These are phyloP conservation scores for Diarsia dahlii DNA, from an alignment of 2,888 invertebrate genomes.

Conservation along the genomic window DNA sequence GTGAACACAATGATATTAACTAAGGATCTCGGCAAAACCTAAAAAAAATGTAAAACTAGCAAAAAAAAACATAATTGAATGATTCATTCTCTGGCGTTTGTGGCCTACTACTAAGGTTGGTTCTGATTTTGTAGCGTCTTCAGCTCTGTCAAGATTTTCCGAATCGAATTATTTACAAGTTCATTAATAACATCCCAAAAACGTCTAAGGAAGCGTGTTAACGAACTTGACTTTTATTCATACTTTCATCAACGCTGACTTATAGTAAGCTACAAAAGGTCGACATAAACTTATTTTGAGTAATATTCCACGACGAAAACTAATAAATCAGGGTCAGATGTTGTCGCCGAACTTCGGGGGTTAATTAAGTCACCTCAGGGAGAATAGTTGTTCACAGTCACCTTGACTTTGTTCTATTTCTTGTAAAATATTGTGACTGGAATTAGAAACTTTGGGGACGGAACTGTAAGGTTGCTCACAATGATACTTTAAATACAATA, in stretches of 20 bases:
- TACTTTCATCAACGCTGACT: neutral
- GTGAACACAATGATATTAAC: too few relatives aligned
- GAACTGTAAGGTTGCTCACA: neutral
- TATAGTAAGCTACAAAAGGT: neutral
- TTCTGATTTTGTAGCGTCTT: too few relatives aligned
- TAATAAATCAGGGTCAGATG: conserved; percentile 10
- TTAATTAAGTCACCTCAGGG: neutral
- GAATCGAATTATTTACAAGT: too few relatives aligned
- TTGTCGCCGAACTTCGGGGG: neutral
- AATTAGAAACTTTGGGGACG: too few relatives aligned
- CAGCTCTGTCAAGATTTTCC: too few relatives aligned
- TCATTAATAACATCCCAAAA: too few relatives aligned
- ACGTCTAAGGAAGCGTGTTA: too few relatives aligned
- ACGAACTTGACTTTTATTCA: neutral
- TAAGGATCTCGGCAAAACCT: too few relatives aligned
- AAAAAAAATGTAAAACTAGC: too few relatives aligned
- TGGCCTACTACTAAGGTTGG: too few relatives aligned
- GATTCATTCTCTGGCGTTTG: too few relatives aligned
- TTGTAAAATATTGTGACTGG: conserved; percentile 1
- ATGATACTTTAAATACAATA: neutral
- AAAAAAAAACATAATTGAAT: too few relatives aligned
- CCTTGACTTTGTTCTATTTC: neutral
- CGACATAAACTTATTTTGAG: neutral
- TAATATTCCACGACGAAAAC: conserved; percentile 20
- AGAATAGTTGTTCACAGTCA: neutral